Evolutionary conservation across 2,797 vertebrate genomes (phyloP), one percentile per base, ranked within the genome.

Genomic region (Mormyrops boulengeri): DNA sequence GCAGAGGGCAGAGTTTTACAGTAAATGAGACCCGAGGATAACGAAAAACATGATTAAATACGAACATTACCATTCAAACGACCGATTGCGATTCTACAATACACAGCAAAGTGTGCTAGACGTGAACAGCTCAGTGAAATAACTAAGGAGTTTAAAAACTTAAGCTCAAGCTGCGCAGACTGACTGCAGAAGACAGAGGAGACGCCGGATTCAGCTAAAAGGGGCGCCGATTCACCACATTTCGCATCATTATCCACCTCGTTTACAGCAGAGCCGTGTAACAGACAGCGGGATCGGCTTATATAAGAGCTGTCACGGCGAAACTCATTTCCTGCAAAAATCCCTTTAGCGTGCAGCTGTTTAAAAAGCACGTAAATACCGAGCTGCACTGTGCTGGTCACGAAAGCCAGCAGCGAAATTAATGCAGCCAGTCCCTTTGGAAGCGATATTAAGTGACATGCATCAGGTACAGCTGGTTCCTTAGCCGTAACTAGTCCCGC

Each of bases 1-100:
- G 12, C 34, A 87, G 85, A 86, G 85, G 85, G 85, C 85, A 55
- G 8, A 19, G 14, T 87, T 87, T 87, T 57, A 60, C 52, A 87
- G 34, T 30, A 26, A 55, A 19, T 7, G 34, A 44, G 34, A 57
- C 14, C 30, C 30, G 22, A 2, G 22, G 52, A 26, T 38, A 44
- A 87, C 53, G 85, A 30, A 57, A 87, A n/a, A 38, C 85, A 22
- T 53, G 12, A 57, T 49, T 44, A 52, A 7, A 50, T 52, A 86
- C 26, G 2, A 57, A 11, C n/a, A 49, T 11, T n/a, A 52, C 50
- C 22, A 87, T 55, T 85, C n/a, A 50, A 47, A 85, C 22, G 1
- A 49, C 11, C 49, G 11, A 52, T 52, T 53, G n/a, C 52, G 22
- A 26, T 14, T 30, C n/a, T 85, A 14, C n/a, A 50, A 30, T 26